Evolutionary conservation across 1,140 invertebrate species (phyloP), one percentile per base, ranked within the genome.

Genomic region (Copidosoma floridanum): DNA sequence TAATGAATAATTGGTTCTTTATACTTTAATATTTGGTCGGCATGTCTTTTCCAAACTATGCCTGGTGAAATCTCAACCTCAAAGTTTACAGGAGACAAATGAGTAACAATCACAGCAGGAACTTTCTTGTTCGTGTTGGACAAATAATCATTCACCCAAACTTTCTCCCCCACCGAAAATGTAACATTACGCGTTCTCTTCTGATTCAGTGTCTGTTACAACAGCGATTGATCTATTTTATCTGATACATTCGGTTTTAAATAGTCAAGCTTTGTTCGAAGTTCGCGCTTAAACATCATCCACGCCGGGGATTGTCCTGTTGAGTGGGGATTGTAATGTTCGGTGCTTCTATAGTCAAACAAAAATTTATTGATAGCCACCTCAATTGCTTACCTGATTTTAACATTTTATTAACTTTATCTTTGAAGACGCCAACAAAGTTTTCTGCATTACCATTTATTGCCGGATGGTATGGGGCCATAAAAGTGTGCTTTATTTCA

Each of bases 391-490:
- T 56, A 50, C 16, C 60, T 51, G 4, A 23, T 27, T 57, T 53
- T 62, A 10, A 50, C 50, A 73, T 70, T 66, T 61, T 66, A 38
- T 12, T 21, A 14, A 68, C 66, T 66, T 69, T 71, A 57, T 59
- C 52, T 65, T 75, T 75, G 48, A 77, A 69, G n/a, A 64, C 65
- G 47, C 68, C 69, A 0, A 73, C 66, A 59, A 71, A 68, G 16
- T 73, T 67, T 60, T 75, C 71, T 0, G 73, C 71, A 10, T 67
- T 65, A 0, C 72, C 72, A 57, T 76, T 75, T n/a, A 70, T 72
- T 1, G 72, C 68, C 29, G 73, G 73, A 50, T 77, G 67, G n/a
- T 68, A 61, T 2, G 71, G 70, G 16, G 72, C 59, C 23, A 67
- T 57, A 32, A 70, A 69, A 11, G 50, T 70, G 14, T 75, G 71